Evolutionary conservation across 2,888 invertebrate species (phyloP).

Genomic region (Automeris io): DNA sequence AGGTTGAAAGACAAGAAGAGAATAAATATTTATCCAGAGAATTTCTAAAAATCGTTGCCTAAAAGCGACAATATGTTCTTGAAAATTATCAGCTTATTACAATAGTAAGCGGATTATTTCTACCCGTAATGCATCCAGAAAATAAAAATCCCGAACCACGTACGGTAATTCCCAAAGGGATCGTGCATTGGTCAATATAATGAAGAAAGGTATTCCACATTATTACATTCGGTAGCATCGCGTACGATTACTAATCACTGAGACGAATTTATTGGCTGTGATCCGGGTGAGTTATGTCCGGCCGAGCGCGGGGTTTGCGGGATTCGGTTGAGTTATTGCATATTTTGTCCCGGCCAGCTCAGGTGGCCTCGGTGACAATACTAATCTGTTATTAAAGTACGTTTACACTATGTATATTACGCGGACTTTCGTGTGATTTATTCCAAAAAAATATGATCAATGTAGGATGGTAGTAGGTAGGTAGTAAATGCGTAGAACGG

Average conservation of each 20-base stretch:
- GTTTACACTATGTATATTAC: conserved; percentile 53
- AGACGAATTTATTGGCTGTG: conserved; percentile 70
- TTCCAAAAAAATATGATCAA: too few species aligned
- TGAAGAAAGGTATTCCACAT: conserved; percentile 17
- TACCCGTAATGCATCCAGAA: not conserved
- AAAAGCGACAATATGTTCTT: too few species aligned
- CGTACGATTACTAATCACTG: conserved; percentile 45
- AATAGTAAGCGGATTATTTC: too few species aligned
- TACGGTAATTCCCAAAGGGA: conserved; percentile 7
- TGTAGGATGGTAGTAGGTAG: too few species aligned
- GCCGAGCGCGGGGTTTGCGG: conserved; percentile 11
- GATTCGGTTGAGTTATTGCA: conserved; percentile 54
- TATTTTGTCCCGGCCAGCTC: conserved; percentile 45
- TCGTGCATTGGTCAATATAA: not conserved
- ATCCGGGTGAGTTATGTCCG: conserved; percentile 54
- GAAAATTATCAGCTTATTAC: too few species aligned
- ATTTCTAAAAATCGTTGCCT: too few species aligned
- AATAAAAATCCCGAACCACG: not conserved
- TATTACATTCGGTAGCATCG: conserved; percentile 1
- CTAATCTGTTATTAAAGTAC: conserved; percentile 66
- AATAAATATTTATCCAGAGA: too few species aligned
- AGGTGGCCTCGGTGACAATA: conserved; percentile 44
- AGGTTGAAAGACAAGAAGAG: too few species aligned
- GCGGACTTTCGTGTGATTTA: conserved; percentile 3
- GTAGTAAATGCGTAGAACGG: too few species aligned